These are phyloP conservation scores for Lepeophtheirus nordmannii DNA, from an alignment of 2,888 invertebrate species.

Conservation along the genomic window DNA sequence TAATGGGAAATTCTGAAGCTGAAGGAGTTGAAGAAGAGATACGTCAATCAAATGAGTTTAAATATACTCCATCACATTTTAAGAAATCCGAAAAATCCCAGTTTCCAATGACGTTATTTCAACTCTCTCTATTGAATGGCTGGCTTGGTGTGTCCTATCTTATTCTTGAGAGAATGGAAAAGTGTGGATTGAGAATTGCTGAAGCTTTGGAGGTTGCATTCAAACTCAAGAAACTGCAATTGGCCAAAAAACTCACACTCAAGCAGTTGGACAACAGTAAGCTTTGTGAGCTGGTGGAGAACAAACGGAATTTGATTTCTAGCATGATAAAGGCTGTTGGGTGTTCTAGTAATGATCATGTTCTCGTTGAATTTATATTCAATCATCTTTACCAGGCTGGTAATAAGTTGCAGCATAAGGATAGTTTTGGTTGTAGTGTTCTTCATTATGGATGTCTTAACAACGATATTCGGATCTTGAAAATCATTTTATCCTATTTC, in stretches of 20 bases:
- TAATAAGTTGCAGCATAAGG: conserved; percentile 32
- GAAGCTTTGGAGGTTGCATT: conserved; percentile 36
- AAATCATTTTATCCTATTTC: not conserved
- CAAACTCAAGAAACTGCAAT: conserved; percentile 34
- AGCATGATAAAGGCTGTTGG: conserved; percentile 30
- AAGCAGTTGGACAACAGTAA: conserved; percentile 30
- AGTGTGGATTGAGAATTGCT: conserved; percentile 32
- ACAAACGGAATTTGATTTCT: conserved; percentile 35
- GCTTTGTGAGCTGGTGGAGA: conserved; percentile 30
- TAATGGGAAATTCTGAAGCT: not conserved
- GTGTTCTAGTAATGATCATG: not conserved
- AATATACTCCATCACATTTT: not conserved
- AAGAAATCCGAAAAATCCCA: conserved; percentile 21
- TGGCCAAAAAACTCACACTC: conserved; percentile 35
- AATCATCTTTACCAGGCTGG: conserved; percentile 32
- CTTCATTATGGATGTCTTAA: conserved; percentile 35
- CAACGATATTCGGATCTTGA: conserved; percentile 33
- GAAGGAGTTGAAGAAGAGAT: not conserved
- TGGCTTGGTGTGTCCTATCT: conserved; percentile 39
- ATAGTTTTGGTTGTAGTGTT: conserved; percentile 34
- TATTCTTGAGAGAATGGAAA: conserved; percentile 35
- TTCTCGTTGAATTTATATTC: not conserved
- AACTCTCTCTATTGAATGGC: conserved; percentile 31
- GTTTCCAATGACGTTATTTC: conserved; percentile 26
- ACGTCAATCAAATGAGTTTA: not conserved